A percentile compares a stretch with the other conserved stretches of the same genome.
These are phyloP conservation scores for Drosophila borborema DNA, from an alignment of 2,888 invertebrate genomes.

Conservation along the genomic window DNA sequence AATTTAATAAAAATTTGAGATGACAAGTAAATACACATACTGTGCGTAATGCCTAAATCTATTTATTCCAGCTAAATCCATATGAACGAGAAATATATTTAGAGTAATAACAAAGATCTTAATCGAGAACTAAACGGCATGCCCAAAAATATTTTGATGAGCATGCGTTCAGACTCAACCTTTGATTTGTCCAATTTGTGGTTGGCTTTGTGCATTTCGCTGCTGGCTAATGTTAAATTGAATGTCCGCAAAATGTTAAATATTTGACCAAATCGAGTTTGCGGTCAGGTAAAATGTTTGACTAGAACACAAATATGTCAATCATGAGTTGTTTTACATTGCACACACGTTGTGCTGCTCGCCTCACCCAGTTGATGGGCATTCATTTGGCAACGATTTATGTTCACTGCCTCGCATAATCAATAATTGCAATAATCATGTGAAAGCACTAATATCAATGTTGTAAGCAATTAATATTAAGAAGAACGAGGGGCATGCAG, in stretches of 20 bases:
- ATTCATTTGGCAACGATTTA: constrained; percentile 53
- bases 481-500: constrained; percentile 10
- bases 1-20: too few species aligned
- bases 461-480: constrained; percentile 62
- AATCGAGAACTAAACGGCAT: neutral
- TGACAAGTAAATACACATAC: too few species aligned
- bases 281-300: constrained; percentile 9
- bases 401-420: constrained; percentile 41
- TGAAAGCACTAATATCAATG: constrained; percentile 62
- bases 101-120: too few species aligned
- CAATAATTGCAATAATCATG: constrained; percentile 66
- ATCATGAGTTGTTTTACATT: neutral
- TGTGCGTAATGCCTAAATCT: too few species aligned
- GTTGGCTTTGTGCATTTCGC: constrained; percentile 15
- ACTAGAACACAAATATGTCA: neutral
- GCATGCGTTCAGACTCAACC: too few species aligned
- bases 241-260: constrained; percentile 26
- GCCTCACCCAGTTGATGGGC: constrained; percentile 18
- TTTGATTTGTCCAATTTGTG: constrained; percentile 21
- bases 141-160: neutral
- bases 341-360: too few species aligned
- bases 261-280: constrained; percentile 38
- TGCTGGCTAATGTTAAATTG: constrained; percentile 9
- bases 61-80: too few species aligned
- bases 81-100: too few species aligned